Base-by-base conservation (phyloP, 2,888 invertebrate species). In the Polydrusus pterygomalis region DNA sequence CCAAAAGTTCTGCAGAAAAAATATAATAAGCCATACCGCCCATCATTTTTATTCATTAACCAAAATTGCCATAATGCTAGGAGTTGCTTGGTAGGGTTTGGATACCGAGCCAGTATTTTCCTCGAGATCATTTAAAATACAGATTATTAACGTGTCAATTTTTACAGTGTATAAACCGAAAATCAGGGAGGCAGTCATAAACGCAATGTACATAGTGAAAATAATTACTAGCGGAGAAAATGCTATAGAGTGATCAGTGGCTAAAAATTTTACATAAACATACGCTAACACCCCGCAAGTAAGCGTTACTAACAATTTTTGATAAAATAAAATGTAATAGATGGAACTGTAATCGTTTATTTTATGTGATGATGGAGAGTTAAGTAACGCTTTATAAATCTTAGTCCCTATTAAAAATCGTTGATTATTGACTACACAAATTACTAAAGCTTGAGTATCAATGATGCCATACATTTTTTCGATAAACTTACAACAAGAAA, bases 141-240 rank as follows among this genome's bases (percentile, higher is more conserved):
- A 58, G 15, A 58, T 38, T 34, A 58, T 17, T 34, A 58, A n/a
- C 25, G 58, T 25, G 20, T 58, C 58, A 25, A 58, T 34, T 58
- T 58, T 58, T 15, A 34, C 15, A 15, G 58, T 58, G 58, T 58
- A 58, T 15, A 58, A 34, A 58, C 34, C 15, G 8, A 58, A 58
- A 8, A 58, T 15, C 9, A 34, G 5, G 20, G 34, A 58, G 17
- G 9, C 34, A 1, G n/a, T 38, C 3, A n/a, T 34, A 15, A 34
- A 58, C 3, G 58, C 15, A 34, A 58, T 58, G 7, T 34, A 58
- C 15, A 58, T 13, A 34, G 58, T 58, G 34, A 58, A 58, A 15
- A 58, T 58, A 38, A 58, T 10, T 1, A 58, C 9, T 15, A 58
- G 34, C 15, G 11, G 15, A 17, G 58, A 58, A 38, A 34, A 58